phyloP scores from a whole-genome alignment of 2,797 vertebrate genomes.

The Anabas testudineus region DNA sequence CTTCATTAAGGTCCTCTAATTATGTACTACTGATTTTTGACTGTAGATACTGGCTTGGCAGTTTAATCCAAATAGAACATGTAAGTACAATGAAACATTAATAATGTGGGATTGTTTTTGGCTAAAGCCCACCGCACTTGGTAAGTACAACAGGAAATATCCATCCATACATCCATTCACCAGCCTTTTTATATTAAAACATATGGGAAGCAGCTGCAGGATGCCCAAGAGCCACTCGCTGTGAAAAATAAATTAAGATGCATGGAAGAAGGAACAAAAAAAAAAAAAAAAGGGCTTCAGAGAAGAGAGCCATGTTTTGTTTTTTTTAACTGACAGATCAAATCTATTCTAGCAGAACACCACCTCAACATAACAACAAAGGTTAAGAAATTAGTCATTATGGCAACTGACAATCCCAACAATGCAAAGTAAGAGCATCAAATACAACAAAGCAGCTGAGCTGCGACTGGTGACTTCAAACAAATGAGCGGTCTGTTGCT shows the following conservation, averaged over 20 bases:
- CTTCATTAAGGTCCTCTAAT: constrained; percentile 15
- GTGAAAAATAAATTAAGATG: constrained; percentile 9
- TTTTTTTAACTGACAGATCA: not conserved
- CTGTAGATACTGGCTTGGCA: not conserved
- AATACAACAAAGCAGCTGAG: constrained; percentile 24
- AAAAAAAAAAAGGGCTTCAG: not conserved
- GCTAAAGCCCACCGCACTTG: constrained; percentile 12
- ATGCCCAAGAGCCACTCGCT: not conserved
- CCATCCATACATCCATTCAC: constrained; percentile 18
- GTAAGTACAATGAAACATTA: constrained; percentile 16
- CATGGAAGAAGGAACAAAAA: not conserved
- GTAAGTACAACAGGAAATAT: constrained; percentile 13
- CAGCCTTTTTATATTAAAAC: constrained; percentile 33
- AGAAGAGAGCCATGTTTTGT: not conserved
- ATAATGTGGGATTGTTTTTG: not conserved
- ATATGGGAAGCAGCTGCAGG: constrained; percentile 52
- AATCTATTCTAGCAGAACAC: not conserved
- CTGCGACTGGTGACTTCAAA: constrained; percentile 26
- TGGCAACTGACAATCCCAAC: not conserved
- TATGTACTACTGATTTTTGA: constrained; percentile 8
- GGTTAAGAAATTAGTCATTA: constrained; percentile 18
- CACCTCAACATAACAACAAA: not conserved
- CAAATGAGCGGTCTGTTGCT: constrained; percentile 15
- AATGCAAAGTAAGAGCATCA: not conserved
- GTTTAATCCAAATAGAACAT: constrained; percentile 1